phyloP scores from a whole-genome alignment of 1,140 invertebrate genomes.

The Heliconius hermathena region DNA sequence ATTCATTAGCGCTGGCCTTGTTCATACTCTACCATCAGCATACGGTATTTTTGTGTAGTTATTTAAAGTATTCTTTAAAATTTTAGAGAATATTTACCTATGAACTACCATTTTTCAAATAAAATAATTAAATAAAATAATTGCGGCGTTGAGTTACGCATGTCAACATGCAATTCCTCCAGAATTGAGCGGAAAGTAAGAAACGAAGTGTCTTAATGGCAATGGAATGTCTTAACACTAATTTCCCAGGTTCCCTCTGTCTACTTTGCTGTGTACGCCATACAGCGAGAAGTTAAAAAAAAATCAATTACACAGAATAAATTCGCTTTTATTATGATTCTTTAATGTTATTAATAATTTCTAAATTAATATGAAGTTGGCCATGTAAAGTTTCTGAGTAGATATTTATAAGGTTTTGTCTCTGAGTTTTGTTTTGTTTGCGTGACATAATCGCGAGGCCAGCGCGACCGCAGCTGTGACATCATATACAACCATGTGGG shows the following conservation, averaged over 20 bases:
- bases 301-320: not conserved
- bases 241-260: too few relatives aligned
- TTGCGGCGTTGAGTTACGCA: not conserved
- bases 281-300: not conserved
- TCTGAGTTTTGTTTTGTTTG: conserved; percentile 27
- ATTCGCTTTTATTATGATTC: not conserved
- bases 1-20: conserved; percentile 42
- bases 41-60: not conserved
- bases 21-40: not conserved
- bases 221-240: too few relatives aligned
- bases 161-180: too few relatives aligned
- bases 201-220: too few relatives aligned
- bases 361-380: not conserved
- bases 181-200: too few relatives aligned
- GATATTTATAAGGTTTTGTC: conserved; percentile 2
- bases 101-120: too few relatives aligned
- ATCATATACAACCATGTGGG: conserved; percentile 25
- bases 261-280: too few relatives aligned
- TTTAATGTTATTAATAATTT: too few relatives aligned
- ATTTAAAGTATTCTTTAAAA: too few relatives aligned
- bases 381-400: conserved; percentile 19
- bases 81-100: too few relatives aligned
- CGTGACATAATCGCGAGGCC: conserved; percentile 32
- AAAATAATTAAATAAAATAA: too few relatives aligned
- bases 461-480: conserved; percentile 34